Evolutionary conservation across 2,797 vertebrate genomes (phyloP), one percentile per base, ranked within the genome.

Genomic region (Melanogrammus aeglefinus): DNA sequence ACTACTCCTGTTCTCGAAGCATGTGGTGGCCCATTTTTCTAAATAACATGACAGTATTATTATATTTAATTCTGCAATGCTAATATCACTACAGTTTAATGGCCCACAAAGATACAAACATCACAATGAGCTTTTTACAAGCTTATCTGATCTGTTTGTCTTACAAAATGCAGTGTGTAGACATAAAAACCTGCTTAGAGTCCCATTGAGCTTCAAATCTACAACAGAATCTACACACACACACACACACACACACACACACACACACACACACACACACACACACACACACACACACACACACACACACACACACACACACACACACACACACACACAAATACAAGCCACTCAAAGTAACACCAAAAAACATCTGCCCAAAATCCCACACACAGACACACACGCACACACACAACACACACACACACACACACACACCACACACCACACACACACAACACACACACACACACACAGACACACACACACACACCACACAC

Each of bases 311-410:
- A 83, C 85, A 18, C 21, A 63, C 1, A 63, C 21, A 63, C 6
- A 63, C 51, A 63, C 79, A 82, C 84, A 87, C 84, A 80, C 85
- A 79, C 71, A 51, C 78, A 89, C 86, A 91, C 91, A 89, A n/a
- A n/a, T n/a, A n/a, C n/a, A n/a, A n/a, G n/a, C n/a, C n/a, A n/a
- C n/a, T n/a, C n/a, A n/a, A n/a, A n/a, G n/a, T n/a, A 1, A 29
- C 12, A 24, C 27, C 29, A 1, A 29, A 2, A 29, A 29, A 38
- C 79, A 82, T 84, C 86, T 83, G 80, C 80, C 76, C 86, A 79
- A 78, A 88, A n/a, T n/a, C n/a, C n/a, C 83, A 84, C 73, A 88
- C 82, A n/a, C 24, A 69, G 5, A n/a, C 63, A 69, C 24, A n/a
- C 3, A 69, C 1, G 8, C 8, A 24, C 29, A 29, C 29, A 2